Conservation (phyloP, 2,113 vertebrate genomes). For the Oncorhynchus mykiss region DNA sequence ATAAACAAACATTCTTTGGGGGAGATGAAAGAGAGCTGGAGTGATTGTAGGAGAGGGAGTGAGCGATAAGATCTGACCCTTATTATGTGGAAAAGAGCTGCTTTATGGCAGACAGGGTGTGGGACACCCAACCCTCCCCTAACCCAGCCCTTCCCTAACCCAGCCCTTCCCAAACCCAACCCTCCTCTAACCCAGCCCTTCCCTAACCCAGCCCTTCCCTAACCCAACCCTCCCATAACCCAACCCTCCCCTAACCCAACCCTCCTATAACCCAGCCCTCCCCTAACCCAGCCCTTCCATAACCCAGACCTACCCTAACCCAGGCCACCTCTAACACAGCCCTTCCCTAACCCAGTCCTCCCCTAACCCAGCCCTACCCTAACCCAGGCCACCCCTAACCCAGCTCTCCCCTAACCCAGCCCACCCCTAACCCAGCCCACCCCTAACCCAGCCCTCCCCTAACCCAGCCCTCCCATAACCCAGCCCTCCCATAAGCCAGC, state of each 20-base stretch:
- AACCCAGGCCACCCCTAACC: too few relatives aligned
- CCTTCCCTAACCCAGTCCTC: too few relatives aligned
- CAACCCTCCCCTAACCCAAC: too few relatives aligned
- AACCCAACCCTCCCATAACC: neutral
- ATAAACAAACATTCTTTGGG: constrained; percentile 59
- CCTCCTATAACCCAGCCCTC: too few relatives aligned
- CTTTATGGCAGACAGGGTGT: neutral
- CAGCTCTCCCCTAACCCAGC: neutral
- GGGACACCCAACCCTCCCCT: neutral
- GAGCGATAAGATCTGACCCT: constrained; percentile 50
- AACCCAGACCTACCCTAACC: neutral
- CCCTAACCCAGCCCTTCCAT: neutral
- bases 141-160: neutral
- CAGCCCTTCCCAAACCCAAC: neutral
- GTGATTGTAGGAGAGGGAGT: constrained; percentile 30
- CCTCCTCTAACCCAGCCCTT: neutral
- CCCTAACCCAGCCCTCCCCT: neutral
- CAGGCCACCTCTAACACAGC: too few relatives aligned
- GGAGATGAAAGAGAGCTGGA: constrained; percentile 50
- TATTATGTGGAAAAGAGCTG: constrained; percentile 51
- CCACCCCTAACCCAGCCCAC: neutral
- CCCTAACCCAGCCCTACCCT: neutral
- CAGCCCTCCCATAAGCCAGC: too few relatives aligned
- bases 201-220: neutral
- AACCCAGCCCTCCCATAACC: neutral